Base-by-base conservation (phyloP, 1,140 invertebrate species). In the Tenebrio molitor region DNA sequence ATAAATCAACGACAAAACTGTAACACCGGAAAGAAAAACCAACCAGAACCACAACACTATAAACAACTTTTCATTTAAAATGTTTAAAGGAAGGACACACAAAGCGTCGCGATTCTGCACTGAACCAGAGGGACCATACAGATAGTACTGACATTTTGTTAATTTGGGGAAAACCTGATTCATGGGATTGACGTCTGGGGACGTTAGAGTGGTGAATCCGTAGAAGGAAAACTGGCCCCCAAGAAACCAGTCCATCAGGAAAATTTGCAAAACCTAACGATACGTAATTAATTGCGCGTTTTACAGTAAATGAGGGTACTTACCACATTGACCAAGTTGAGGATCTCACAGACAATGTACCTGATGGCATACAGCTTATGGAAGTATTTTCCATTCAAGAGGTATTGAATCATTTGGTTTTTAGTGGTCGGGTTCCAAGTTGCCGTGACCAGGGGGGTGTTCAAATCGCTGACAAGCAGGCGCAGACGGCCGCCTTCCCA, bases 11-110 rank as follows among this genome's bases (percentile, higher is more conserved):
- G 89, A 87, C 1, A 91, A 71, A 15, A 84, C 84, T 0, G 91
- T 89, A 4, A 93, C 62, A 14, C 88, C 76, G 8, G 88, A 84
- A 25, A 95, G 82, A 17, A 91, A 80, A 29, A 93, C 86, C 58
- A 94, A 90, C 93, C 93, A 95, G 80, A 94, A 90, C 91, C 92
- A 94, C 0, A 94, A 80, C 50, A 95, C 89, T 7, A 91, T 85
- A 76, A 93, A 95, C 50, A 94, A 89, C 80, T 94, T 95, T 78
- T 94, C 92, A 80, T 94, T 93, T 10, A 94, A 84, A 70, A 93
- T 89, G 77, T 95, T 95, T 6, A 94, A 77, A 0, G 92, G 90
- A 44, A 94, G 81, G 3, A 94, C 86, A 76, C 92, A 95, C 0
- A 94, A 83, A 6, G 88, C 86, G 74, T 95, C 92, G 69, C 86